Conservation (phyloP, 2,888 invertebrate species). For the Tanytarsus gracilentus region DNA sequence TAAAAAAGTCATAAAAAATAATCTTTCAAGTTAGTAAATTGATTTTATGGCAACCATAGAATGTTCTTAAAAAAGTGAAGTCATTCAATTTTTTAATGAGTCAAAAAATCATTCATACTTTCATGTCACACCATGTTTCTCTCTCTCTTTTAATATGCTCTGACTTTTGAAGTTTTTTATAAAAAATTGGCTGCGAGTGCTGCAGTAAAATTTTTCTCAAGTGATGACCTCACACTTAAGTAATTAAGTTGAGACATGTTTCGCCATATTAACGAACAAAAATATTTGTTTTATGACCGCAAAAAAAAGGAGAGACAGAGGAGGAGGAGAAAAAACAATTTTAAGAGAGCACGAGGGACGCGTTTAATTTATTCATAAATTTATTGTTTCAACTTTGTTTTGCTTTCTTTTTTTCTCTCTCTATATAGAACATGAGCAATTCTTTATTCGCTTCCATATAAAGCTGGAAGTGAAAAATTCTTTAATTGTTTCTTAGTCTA, state of each 20-base stretch:
- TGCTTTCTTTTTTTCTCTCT: background rate
- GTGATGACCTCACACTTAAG: slow-evolving; percentile 19
- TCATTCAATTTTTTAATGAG: too few relatives aligned
- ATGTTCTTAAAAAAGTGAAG: too few relatives aligned
- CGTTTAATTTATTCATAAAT: slow-evolving; percentile 26
- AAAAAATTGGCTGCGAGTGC: too few relatives aligned
- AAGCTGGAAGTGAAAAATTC: background rate
- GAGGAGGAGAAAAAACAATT: background rate
- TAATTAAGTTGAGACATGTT: background rate
- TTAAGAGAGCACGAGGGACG: slow-evolving; percentile 11
- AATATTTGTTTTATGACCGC: slow-evolving; percentile 3
- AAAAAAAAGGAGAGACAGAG: background rate
- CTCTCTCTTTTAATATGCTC: too few relatives aligned
- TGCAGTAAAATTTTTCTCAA: background rate
- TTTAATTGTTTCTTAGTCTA: slow-evolving; percentile 24
- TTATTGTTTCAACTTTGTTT: slow-evolving; percentile 21
- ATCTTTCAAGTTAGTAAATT: too few relatives aligned
- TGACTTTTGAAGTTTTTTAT: too few relatives aligned
- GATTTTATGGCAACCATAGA: too few relatives aligned
- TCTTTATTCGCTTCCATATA: background rate
- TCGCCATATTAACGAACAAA: background rate
- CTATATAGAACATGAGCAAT: background rate
- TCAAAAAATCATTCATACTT: too few relatives aligned
- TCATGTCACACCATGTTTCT: too few relatives aligned
- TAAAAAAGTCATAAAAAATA: too few relatives aligned